phyloP scores from a whole-genome alignment of 2,888 invertebrate species.

The Rutpela maculata region DNA sequence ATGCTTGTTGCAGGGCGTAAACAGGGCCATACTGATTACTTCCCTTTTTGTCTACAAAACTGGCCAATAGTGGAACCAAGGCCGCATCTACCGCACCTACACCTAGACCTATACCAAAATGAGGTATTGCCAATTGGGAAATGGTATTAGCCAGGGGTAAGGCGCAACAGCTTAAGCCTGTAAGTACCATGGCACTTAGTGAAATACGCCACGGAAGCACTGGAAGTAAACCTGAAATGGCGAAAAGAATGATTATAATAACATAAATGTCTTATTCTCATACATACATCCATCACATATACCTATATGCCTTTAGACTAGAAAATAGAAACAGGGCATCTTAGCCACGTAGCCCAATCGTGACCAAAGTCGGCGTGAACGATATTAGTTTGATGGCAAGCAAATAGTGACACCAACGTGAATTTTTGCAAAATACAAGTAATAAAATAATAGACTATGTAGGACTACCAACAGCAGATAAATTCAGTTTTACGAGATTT shows the following conservation, averaged over 20 bases:
- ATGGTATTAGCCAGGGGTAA: slow-evolving; percentile 68
- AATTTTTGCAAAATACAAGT: too few relatives aligned
- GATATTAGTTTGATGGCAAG: too few relatives aligned
- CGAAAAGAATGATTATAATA: not conserved
- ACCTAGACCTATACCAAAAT: slow-evolving; percentile 85
- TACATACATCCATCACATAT: too few relatives aligned
- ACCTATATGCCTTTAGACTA: too few relatives aligned
- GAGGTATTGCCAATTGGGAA: slow-evolving; percentile 82
- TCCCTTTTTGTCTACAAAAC: slow-evolving; percentile 80
- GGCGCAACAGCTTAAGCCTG: slow-evolving; percentile 69
- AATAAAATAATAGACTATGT: too few relatives aligned
- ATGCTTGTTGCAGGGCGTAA: slow-evolving; percentile 89
- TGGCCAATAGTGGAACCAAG: slow-evolving; percentile 85
- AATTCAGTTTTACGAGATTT: too few relatives aligned
- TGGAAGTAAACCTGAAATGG: slow-evolving; percentile 67
- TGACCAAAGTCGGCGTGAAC: too few relatives aligned
- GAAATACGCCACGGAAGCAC: slow-evolving; percentile 69
- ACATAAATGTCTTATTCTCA: too few relatives aligned
- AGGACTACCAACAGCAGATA: too few relatives aligned
- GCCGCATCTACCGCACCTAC: slow-evolving; percentile 88
- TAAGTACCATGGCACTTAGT: slow-evolving; percentile 68
- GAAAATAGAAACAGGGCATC: too few relatives aligned
- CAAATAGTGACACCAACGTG: too few relatives aligned
- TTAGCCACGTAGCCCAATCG: too few relatives aligned
- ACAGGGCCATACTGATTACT: slow-evolving; percentile 84